phyloP scores from a whole-genome alignment of 2,888 invertebrate species.

The Eurytoma californica region DNA sequence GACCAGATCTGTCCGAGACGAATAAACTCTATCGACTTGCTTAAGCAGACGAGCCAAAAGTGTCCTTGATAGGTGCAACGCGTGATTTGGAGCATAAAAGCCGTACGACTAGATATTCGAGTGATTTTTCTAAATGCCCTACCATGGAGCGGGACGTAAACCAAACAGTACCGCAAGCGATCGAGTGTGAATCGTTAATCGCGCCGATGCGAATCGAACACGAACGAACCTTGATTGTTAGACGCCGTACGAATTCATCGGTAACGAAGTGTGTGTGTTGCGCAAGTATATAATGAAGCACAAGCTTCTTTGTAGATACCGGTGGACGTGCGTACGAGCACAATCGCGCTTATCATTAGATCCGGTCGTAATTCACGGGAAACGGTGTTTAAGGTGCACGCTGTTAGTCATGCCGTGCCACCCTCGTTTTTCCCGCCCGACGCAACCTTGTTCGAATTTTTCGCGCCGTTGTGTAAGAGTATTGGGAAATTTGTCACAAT shows the following conservation, averaged over 20 bases:
- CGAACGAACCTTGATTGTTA: background rate
- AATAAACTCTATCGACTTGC: slow-evolving; percentile 24
- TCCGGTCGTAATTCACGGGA: background rate
- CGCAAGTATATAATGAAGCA: background rate
- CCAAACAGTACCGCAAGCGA: background rate
- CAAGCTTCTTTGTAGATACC: background rate
- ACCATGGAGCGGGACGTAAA: background rate
- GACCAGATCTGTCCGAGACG: background rate
- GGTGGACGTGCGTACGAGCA: background rate
- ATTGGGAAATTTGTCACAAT: background rate
- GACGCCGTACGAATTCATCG: slow-evolving; percentile 10
- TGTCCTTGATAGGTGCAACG: background rate
- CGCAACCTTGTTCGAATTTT: too few species aligned
- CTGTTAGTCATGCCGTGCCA: background rate
- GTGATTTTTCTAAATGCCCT: background rate
- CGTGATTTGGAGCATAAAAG: background rate
- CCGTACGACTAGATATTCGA: too few species aligned
- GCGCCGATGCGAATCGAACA: slow-evolving; percentile 18
- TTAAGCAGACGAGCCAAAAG: slow-evolving; percentile 57
- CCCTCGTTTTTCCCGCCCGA: background rate
- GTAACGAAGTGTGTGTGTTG: too few species aligned
- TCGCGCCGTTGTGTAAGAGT: background rate
- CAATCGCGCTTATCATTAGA: slow-evolving; percentile 11
- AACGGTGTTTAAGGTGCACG: background rate
- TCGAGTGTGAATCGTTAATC: slow-evolving; percentile 10